Base-by-base conservation (phyloP, 35 echinoderm and acorn worm species). In the Lytechinus variegatus region DNA sequence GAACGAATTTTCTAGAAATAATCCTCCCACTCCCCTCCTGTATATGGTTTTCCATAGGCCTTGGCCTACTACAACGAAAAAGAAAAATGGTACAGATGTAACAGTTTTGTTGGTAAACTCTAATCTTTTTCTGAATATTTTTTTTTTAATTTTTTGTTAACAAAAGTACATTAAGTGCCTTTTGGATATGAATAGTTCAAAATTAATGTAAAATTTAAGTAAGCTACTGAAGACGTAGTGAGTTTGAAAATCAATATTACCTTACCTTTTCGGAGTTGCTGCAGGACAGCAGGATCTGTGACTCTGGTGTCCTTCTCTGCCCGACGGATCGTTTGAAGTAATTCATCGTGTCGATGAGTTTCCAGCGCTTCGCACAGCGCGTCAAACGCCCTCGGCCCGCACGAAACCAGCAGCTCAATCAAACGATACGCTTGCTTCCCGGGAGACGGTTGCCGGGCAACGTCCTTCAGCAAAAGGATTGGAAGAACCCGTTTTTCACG, bases 391-490 rank as follows among this genome's bases (percentile, higher is more conserved):
- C 27, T 54, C 92, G 92, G 92, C 54, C 92, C 92, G 92, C 92
- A 93, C 52, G 92, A 93, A 10, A 93, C 53, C 53, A 93, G 29
- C 92, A 93, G 28, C 54, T 93, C 92, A 54, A 93, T 57, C 28
- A 93, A 57, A 54, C 92, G 92, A 57, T 27, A 55, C 92, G 92
- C 92, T 27, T 57, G 92, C 54, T 93, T 33, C 92, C 92, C 53
- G 11, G 92, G 92, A 54, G 92, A 93, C 92, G 92, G 92, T 93
- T 93, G 92, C 54, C 54, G 21, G 53, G 92, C 92, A 93, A 93
- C 92, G 54, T 93, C 92, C 54, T 93, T 54, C 92, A 54, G 92
- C 5, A 93, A 54, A 93, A 93, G 55, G 92, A 54, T 54, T 10
- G 92, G 92, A 54, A 93, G 92, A 12, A 57, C 92, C 52, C 53